Evolutionary conservation across 2,888 invertebrate genomes (phyloP).

Genomic region (Rhagium mordax): DNA sequence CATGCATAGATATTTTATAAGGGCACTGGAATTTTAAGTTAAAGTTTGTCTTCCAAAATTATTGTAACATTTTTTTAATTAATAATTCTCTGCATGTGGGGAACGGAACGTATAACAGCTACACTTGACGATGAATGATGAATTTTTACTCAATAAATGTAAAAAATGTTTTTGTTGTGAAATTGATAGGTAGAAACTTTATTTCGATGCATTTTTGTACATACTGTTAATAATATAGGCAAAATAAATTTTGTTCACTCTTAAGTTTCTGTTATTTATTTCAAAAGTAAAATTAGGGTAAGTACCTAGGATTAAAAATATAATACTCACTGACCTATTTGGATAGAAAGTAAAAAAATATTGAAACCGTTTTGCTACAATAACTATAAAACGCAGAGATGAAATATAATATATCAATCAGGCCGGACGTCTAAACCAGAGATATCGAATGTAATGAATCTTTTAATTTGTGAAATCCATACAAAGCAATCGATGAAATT

Average conservation of each 20-base stretch:
- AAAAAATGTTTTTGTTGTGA: conserved; percentile 16
- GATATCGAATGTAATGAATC: too few species aligned
- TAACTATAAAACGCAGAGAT: too few species aligned
- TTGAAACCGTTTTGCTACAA: too few species aligned
- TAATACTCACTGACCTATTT: too few species aligned
- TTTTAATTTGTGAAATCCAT: too few species aligned
- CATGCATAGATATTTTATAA: not conserved
- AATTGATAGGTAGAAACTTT: conserved; percentile 17
- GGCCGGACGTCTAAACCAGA: too few species aligned
- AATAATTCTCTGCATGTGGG: too few species aligned
- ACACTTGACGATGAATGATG: not conserved
- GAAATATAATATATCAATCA: too few species aligned
- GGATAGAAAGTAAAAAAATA: too few species aligned
- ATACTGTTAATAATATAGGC: conserved; percentile 13
- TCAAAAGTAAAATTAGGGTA: not conserved
- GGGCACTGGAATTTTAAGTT: not conserved
- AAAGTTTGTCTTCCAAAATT: not conserved
- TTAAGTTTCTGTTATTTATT: not conserved
- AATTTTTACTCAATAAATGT: conserved; percentile 24
- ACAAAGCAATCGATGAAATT: too few species aligned
- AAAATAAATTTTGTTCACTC: conserved; percentile 26
- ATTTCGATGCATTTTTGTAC: conserved; percentile 16
- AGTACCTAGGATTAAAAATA: too few species aligned
- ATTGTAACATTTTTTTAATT: too few species aligned
- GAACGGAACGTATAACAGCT: not conserved